A percentile compares a stretch with the other conserved stretches of the same genome.
These are phyloP conservation scores for Thinocorus orbignyianus DNA, from an alignment of 2,113 vertebrate species.

Conservation along the genomic window DNA sequence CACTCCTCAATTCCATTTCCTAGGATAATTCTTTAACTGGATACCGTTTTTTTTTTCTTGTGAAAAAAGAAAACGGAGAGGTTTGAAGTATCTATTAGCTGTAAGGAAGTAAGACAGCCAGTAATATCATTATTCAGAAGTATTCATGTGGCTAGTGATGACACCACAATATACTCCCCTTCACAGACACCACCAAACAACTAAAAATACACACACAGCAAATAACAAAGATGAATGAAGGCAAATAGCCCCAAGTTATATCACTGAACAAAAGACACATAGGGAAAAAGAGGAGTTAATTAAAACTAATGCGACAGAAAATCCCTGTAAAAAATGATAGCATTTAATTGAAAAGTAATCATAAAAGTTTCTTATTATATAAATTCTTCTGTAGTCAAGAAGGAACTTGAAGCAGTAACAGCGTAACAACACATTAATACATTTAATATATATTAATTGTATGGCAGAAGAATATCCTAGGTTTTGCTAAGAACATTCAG, in stretches of 20 bases:
- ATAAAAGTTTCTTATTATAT: neutral
- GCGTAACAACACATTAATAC: neutral
- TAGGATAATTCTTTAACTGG: neutral
- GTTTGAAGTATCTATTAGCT: neutral
- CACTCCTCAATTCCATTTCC: neutral
- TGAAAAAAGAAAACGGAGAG: neutral
- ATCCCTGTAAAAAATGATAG: neutral
- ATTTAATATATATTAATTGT: neutral
- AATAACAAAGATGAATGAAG: neutral
- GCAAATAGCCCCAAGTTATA: neutral
- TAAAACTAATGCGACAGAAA: neutral
- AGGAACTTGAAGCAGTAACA: neutral
- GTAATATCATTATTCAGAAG: neutral
- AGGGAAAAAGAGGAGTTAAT: neutral
- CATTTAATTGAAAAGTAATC: neutral
- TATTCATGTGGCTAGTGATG: neutral
- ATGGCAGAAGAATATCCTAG: neutral
- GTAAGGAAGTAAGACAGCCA: neutral
- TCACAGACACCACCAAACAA: neutral
- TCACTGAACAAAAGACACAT: neutral
- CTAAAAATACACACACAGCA: neutral
- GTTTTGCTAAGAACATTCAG: neutral
- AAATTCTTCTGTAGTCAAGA: neutral
- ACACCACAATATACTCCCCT: neutral
- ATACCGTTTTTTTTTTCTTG: neutral